Percentiles rank a stretch among this genome's conserved stretches.
Conservation (phyloP, 1,140 invertebrate species). For the Trichonephila inaurata region DNA sequence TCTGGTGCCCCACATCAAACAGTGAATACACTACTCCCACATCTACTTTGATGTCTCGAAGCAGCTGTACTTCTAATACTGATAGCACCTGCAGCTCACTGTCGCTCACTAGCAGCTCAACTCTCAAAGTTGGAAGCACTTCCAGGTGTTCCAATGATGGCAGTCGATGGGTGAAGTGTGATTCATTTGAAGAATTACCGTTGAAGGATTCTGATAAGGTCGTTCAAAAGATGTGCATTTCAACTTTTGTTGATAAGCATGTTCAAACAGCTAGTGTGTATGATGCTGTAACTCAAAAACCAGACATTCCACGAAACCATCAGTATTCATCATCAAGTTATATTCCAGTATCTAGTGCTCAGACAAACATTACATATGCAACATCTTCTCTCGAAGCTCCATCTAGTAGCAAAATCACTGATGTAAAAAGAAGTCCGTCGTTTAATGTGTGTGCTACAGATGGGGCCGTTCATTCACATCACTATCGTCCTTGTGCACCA, state of each 20-base stretch:
- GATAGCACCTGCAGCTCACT: constrained; percentile 68
- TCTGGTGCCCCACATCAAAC: constrained; percentile 16
- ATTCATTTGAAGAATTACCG: constrained; percentile 68
- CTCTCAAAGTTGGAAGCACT: constrained; percentile 44
- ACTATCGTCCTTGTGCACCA: background rate
- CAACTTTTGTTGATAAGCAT: constrained; percentile 63
- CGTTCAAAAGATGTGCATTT: constrained; percentile 65
- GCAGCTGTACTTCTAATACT: constrained; percentile 69
- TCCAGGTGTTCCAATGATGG: constrained; percentile 50
- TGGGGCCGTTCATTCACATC: background rate
- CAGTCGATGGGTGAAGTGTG: constrained; percentile 65
- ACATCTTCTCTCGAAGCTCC: constrained; percentile 31
- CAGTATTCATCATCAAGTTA: background rate
- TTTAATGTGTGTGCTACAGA: constrained; percentile 36
- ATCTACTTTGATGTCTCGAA: constrained; percentile 69
- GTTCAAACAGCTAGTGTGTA: constrained; percentile 70
- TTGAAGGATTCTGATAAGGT: constrained; percentile 34
- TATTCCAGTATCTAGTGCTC: constrained; percentile 1
- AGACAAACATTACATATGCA: background rate
- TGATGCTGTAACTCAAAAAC: constrained; percentile 29
- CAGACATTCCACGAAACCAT: constrained; percentile 14
- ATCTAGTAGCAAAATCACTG: constrained; percentile 19
- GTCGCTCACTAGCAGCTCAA: constrained; percentile 58
- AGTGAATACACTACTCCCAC: constrained; percentile 60
- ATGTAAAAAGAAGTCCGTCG: constrained; percentile 47